Conservation (phyloP, 2,113 vertebrate genomes). For the Oxygymnocypris stewartii region DNA sequence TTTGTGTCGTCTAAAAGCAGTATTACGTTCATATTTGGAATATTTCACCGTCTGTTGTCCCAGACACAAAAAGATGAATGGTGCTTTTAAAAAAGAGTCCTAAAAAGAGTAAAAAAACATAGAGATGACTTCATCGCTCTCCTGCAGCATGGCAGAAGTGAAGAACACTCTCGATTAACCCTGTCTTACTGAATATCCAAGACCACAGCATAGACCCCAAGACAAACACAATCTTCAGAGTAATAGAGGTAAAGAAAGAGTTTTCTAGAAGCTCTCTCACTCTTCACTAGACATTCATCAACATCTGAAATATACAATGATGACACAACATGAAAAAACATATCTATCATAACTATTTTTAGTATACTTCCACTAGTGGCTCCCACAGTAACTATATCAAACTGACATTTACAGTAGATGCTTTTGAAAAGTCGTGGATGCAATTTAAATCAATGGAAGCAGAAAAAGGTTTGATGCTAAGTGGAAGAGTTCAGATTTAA, state of each 20-base stretch:
- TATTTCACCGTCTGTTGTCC: background rate
- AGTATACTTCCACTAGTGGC: background rate
- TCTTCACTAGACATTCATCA: background rate
- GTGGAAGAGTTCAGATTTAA: background rate
- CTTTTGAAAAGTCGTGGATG: background rate
- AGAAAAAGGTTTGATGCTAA: constrained; percentile 2
- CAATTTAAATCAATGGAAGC: constrained; percentile 5
- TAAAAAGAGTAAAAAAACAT: background rate
- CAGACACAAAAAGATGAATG: background rate
- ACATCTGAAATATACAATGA: background rate
- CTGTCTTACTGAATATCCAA: background rate
- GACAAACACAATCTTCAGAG: background rate
- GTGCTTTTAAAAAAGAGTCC: background rate
- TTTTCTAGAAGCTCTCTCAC: background rate
- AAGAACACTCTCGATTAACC: constrained; percentile 1
- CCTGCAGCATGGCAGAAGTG: background rate
- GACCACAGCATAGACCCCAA: background rate
- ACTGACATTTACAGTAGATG: background rate
- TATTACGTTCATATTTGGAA: background rate
- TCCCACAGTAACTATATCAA: background rate
- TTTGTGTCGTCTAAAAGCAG: background rate
- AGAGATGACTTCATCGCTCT: background rate
- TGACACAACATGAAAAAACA: background rate
- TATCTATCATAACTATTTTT: constrained; percentile 1
- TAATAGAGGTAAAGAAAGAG: background rate